Evolutionary conservation across 2,888 invertebrate species (phyloP).

Genomic region (Xanthia icteritia): DNA sequence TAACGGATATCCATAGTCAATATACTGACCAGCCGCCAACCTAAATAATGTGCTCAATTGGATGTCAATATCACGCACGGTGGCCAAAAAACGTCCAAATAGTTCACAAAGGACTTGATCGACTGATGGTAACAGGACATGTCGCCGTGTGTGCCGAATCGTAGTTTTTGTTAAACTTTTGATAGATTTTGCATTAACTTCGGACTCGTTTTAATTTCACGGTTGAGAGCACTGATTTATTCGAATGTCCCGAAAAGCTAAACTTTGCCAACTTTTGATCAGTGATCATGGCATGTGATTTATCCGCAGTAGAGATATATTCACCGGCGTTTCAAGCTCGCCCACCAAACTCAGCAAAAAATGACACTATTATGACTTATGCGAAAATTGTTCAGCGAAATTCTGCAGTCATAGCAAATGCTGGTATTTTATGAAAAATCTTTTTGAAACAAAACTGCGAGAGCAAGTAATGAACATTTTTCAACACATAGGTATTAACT

Average conservation of each 20-base stretch:
- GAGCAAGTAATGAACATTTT: constrained; percentile 17
- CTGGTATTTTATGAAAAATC: constrained; percentile 64
- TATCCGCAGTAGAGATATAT: constrained; percentile 78
- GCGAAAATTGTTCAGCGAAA: constrained; percentile 73
- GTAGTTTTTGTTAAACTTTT: constrained; percentile 67
- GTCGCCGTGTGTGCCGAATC: constrained; percentile 40
- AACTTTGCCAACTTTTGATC: constrained; percentile 83
- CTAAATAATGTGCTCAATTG: constrained; percentile 30
- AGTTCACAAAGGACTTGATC: constrained; percentile 47
- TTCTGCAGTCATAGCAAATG: constrained; percentile 64
- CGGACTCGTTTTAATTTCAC: constrained; percentile 81
- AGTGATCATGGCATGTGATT: constrained; percentile 81
- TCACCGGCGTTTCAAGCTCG: constrained; percentile 59
- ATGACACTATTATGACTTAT: constrained; percentile 75
- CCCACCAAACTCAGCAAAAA: constrained; percentile 70
- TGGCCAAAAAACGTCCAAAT: constrained; percentile 43
- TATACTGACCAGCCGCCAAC: background rate
- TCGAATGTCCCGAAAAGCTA: constrained; percentile 80
- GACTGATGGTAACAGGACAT: constrained; percentile 42
- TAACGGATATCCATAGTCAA: background rate
- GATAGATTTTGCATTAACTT: constrained; percentile 76
- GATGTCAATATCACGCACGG: constrained; percentile 40
- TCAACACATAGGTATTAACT: constrained; percentile 3
- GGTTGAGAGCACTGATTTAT: constrained; percentile 80
- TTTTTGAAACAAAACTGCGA: constrained; percentile 49